phyloP scores from a whole-genome alignment of 2,888 invertebrate species.

The Malthinus flaveolus region DNA sequence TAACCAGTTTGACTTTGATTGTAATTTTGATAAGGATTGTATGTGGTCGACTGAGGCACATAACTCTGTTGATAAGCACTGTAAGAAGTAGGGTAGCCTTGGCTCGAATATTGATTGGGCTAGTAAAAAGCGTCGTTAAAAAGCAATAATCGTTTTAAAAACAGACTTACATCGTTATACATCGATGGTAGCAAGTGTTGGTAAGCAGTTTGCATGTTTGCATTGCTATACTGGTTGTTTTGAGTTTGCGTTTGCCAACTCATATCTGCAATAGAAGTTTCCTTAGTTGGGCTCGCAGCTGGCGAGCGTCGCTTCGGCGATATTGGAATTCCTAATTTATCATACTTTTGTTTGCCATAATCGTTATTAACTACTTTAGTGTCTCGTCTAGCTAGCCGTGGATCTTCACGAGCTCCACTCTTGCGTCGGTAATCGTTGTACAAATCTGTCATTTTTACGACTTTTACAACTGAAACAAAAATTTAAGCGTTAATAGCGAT shows the following conservation, averaged over 20 bases:
- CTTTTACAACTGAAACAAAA: not conserved
- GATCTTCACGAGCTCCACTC: conserved; percentile 30
- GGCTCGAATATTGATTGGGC: conserved; percentile 32
- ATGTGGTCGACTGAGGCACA: conserved; percentile 13
- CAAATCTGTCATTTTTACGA: conserved; percentile 24
- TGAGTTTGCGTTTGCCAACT: conserved; percentile 26
- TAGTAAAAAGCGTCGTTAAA: conserved; percentile 13
- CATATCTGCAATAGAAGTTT: conserved; percentile 21
- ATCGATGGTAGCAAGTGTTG: conserved; percentile 33
- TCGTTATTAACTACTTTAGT: conserved; percentile 13
- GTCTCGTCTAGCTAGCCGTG: conserved; percentile 33
- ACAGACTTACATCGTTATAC: conserved; percentile 32
- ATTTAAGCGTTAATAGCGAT: too few species aligned
- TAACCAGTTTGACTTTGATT: conserved; percentile 28
- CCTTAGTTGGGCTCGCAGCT: conserved; percentile 15
- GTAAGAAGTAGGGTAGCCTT: conserved; percentile 30
- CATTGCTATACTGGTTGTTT: conserved; percentile 21
- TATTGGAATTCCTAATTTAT: conserved; percentile 23
- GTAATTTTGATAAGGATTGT: conserved; percentile 32
- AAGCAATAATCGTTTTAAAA: not conserved
- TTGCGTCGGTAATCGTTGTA: conserved; percentile 26
- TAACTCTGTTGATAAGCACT: conserved; percentile 31
- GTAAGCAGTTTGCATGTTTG: conserved; percentile 32
- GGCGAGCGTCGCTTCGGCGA: conserved; percentile 20
- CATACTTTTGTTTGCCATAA: conserved; percentile 16